Base-by-base conservation (phyloP, 2,888 invertebrate genomes). In the Caenorhabditis imperialis region DNA sequence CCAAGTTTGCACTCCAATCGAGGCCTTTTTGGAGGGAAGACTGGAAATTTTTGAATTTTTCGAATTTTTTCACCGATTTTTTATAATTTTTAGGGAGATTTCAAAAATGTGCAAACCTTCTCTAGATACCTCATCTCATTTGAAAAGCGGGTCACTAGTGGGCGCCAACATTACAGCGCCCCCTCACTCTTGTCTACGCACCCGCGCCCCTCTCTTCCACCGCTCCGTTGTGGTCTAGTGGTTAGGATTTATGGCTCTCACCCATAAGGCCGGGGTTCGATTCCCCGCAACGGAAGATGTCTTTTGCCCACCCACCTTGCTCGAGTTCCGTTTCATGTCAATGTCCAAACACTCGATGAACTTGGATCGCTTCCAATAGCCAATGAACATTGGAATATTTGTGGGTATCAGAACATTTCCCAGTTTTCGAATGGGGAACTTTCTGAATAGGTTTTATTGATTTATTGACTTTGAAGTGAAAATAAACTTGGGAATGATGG, bases 201-300 rank as follows among this genome's bases (percentile, higher is more conserved):
- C n/a, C n/a, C n/a, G n/a, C n/a, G n/a, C n/a, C n/a, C n/a, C n/a
- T n/a, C n/a, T n/a, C n/a, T n/a, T n/a, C n/a, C n/a, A n/a, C n/a
- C 20, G 45, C 65, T 70, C 70, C 70, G 70, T 70, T 70, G 71
- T 62, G 71, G 62, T 71, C 62, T 71, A 76, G 77, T 77, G 77
- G 77, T 77, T 77, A 77, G 77, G 77, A 77, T 77, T 77, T 77
- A 70, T 77, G 77, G 77, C 77, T 77, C 73, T 77, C 77, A 77
- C 77, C 77, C 77, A 77, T 70, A 77, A 73, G 77, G 77, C 77
- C 77, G 75, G 55, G n/a, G 33, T 55, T 2, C 30, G 27, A 30
- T 55, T 55, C 30, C 44, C 42, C n/a, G 44, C 33, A 30, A 47
- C 33, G n/a, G 58, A 48, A 18, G 48, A 48, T n/a, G 25, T 30